Evolutionary conservation across 2,888 invertebrate species (phyloP).

Genomic region (Bombyx huttoni): DNA sequence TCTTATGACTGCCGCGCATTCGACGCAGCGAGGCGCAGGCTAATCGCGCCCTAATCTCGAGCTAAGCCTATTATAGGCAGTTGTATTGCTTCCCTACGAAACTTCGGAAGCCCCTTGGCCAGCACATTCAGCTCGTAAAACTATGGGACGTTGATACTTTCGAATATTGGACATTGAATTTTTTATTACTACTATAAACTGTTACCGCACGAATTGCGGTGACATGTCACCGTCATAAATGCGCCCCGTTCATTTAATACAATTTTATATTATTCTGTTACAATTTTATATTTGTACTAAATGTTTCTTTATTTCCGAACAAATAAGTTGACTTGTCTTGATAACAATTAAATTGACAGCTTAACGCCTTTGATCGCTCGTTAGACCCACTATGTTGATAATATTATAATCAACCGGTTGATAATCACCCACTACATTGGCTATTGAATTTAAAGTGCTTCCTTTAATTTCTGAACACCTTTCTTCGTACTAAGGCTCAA

Average conservation of each 20-base stretch:
- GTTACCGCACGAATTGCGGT: constrained; percentile 33
- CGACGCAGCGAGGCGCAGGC: constrained; percentile 49
- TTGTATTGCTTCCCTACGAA: constrained; percentile 69
- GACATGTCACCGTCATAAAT: constrained; percentile 20
- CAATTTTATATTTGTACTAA: neutral
- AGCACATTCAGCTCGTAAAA: constrained; percentile 62
- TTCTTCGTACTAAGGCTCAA: constrained; percentile 12
- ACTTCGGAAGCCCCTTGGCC: constrained; percentile 68
- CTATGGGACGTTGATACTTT: constrained; percentile 38
- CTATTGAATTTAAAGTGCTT: neutral
- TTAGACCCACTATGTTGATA: neutral
- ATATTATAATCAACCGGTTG: neutral
- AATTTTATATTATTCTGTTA: constrained; percentile 9
- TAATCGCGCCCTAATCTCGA: constrained; percentile 68
- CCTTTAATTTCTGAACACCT: neutral
- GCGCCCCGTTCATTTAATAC: constrained; percentile 18
- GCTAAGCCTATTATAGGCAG: constrained; percentile 69
- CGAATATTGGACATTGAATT: constrained; percentile 53
- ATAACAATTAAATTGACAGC: no score
- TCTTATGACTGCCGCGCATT: constrained; percentile 50
- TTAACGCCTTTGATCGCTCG: no score
- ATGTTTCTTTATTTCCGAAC: neutral
- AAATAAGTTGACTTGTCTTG: no score
- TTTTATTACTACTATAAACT: constrained; percentile 51
- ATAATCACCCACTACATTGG: neutral